A percentile compares a stretch with the other conserved stretches of the same genome.
These are phyloP conservation scores for Drosophila prosaltans DNA, from an alignment of 1,140 invertebrate species.

Conservation along the genomic window DNA sequence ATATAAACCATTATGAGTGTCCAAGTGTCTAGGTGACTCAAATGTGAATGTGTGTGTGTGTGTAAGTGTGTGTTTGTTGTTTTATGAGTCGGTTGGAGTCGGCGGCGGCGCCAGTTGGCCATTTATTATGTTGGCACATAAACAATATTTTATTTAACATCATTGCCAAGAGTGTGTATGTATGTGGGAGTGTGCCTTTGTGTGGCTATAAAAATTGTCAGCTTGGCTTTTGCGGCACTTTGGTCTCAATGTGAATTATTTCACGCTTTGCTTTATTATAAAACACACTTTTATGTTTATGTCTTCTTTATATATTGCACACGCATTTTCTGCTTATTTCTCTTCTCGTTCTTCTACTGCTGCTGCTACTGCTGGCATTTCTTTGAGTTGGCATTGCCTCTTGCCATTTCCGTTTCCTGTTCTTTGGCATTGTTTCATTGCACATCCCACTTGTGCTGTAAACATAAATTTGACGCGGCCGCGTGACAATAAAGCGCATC, in stretches of 20 bases:
- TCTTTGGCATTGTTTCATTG: conserved; percentile 65
- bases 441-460: conserved; percentile 71
- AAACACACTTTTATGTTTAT: conserved; percentile 79
- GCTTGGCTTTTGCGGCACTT: conserved; percentile 68
- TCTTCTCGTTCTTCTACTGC: background rate
- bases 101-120: conserved; percentile 67
- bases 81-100: conserved; percentile 72
- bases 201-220: conserved; percentile 77
- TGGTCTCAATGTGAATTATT: conserved; percentile 69
- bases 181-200: conserved; percentile 20
- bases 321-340: conserved; percentile 44
- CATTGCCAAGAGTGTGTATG: conserved; percentile 50
- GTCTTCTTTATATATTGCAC: conserved; percentile 72
- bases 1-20: conserved; percentile 61
- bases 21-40: conserved; percentile 45
- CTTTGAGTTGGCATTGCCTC: conserved; percentile 21
- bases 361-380: background rate
- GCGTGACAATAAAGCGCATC: conserved; percentile 76
- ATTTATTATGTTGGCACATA: conserved; percentile 80
- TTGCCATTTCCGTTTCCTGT: conserved; percentile 59
- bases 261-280: conserved; percentile 81
- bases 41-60: conserved; percentile 40
- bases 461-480: conserved; percentile 74
- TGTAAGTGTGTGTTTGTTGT: conserved; percentile 45
- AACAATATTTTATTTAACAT: conserved; percentile 82